Conservation (phyloP, 2,888 invertebrate species). For the Masnerella sp. region DNA sequence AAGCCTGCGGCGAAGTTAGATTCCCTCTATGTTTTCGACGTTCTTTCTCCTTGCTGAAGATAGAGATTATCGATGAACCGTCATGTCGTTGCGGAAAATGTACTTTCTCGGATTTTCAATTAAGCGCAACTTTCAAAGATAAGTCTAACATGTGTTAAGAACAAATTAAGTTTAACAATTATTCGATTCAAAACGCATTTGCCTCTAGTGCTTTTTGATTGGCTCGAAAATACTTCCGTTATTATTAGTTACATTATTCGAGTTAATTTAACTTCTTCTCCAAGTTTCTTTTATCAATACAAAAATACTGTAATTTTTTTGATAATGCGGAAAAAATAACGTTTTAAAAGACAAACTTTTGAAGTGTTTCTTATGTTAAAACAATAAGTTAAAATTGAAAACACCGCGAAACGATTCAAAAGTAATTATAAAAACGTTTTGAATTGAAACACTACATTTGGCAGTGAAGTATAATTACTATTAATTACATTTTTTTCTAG, state of each 20-base stretch:
- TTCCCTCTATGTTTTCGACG: slow-evolving; percentile 55
- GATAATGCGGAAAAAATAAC: not conserved
- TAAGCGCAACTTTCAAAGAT: slow-evolving; percentile 39
- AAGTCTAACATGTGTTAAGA: slow-evolving; percentile 46
- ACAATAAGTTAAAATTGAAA: not conserved
- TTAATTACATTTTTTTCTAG: too few relatives aligned
- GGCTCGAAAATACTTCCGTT: too few relatives aligned
- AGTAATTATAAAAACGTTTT: too few relatives aligned
- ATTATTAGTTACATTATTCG: too few relatives aligned
- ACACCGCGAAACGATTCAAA: too few relatives aligned
- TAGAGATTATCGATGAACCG: slow-evolving; percentile 61
- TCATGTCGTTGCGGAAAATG: slow-evolving; percentile 56
- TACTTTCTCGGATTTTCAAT: slow-evolving; percentile 56
- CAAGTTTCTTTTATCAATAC: too few relatives aligned
- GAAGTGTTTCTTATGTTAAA: too few relatives aligned
- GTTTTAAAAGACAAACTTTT: not conserved
- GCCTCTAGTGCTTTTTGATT: too few relatives aligned
- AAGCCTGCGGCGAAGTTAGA: slow-evolving; percentile 55
- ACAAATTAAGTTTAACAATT: slow-evolving; percentile 43
- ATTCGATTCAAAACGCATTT: slow-evolving; percentile 26
- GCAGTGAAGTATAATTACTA: too few relatives aligned
- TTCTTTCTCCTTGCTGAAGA: slow-evolving; percentile 56
- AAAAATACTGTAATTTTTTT: too few relatives aligned
- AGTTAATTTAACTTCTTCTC: too few relatives aligned
- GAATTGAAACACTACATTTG: too few relatives aligned